Conservation (phyloP, 2,113 vertebrate genomes). For the Sinocyclocheilus maitianheensis region DNA sequence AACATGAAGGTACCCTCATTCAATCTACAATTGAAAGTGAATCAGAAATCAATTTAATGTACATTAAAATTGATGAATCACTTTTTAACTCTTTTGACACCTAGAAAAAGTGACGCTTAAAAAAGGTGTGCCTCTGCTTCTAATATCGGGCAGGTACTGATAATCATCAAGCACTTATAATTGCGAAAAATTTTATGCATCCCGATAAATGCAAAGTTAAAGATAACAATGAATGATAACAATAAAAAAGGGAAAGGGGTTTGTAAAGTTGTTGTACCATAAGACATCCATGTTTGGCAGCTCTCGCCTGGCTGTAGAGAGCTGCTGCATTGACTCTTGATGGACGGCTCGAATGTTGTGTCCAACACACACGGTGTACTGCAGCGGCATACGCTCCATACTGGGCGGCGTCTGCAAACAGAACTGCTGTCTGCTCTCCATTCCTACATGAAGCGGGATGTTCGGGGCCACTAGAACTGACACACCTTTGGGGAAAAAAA, state of each 20-base stretch:
- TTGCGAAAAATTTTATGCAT: background rate
- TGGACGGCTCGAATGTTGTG: constrained; percentile 72
- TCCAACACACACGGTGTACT: constrained; percentile 83
- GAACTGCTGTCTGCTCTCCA: constrained; percentile 80
- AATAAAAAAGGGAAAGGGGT: background rate
- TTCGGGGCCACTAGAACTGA: constrained; percentile 77
- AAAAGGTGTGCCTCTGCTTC: no score
- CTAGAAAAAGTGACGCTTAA: no score
- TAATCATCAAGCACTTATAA: no score
- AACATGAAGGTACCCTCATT: no score
- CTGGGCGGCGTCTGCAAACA: constrained; percentile 80
- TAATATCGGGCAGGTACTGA: no score
- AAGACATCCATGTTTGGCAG: constrained; percentile 75
- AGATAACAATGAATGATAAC: background rate
- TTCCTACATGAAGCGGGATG: constrained; percentile 75
- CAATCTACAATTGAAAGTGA: no score
- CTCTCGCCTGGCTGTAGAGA: constrained; percentile 63
- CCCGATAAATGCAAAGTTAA: background rate
- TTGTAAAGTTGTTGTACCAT: constrained; percentile 64
- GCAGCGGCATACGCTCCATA: constrained; percentile 71
- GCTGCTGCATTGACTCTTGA: constrained; percentile 67
- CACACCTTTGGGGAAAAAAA: constrained; percentile 73
- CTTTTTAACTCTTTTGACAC: no score
- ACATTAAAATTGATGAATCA: no score
- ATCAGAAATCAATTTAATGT: no score